phyloP scores from a whole-genome alignment of 2,888 invertebrate genomes.

The Agrochola macilenta region DNA sequence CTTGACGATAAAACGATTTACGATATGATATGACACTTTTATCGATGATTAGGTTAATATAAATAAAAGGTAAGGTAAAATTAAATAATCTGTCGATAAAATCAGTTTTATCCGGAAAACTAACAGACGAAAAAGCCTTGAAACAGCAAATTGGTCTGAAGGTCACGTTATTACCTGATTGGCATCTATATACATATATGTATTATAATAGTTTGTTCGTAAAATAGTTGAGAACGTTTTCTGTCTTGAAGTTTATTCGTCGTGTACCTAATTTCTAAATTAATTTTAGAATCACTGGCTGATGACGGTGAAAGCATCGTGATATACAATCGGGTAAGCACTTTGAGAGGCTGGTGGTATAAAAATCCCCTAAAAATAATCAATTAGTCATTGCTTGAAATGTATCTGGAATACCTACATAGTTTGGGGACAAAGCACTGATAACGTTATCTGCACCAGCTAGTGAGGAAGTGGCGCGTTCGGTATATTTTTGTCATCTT shows the following conservation, averaged over 20 bases:
- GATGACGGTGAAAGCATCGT: background rate
- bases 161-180: conserved; percentile 12
- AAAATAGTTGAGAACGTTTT: too few relatives aligned
- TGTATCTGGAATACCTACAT: conserved; percentile 8
- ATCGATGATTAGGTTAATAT: conserved; percentile 27
- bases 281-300: background rate
- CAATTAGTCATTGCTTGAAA: background rate
- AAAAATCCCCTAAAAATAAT: background rate
- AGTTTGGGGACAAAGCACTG: conserved; percentile 15
- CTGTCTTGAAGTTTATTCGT: background rate
- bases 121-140: conserved; percentile 23
- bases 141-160: conserved; percentile 1
- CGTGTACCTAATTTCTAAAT: background rate
- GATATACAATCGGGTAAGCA: background rate
- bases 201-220: background rate
- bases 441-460: conserved; percentile 30
- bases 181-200: background rate
- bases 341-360: background rate
- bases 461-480: conserved; percentile 14
- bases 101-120: conserved; percentile 42
- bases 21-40: conserved; percentile 7
- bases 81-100: conserved; percentile 37
- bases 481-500: conserved; percentile 25
- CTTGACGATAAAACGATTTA: conserved; percentile 34
- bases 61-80: conserved; percentile 13